Evolutionary conservation across 2,888 invertebrate genomes (phyloP), one percentile per base, ranked within the genome.

Genomic region (Drosophila diplacantha): DNA sequence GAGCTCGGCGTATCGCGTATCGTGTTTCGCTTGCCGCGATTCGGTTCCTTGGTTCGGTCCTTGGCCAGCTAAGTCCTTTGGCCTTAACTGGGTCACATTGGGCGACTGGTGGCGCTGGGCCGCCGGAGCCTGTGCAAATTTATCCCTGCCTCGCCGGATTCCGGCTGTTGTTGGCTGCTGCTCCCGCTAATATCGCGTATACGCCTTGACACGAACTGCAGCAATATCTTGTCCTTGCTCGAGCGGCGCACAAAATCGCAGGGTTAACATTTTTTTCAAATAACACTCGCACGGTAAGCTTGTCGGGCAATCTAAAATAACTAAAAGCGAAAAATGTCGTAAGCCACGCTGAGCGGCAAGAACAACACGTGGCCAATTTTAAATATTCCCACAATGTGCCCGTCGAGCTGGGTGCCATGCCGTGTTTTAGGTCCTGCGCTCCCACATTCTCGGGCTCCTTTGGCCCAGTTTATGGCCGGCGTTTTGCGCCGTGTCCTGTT

Each of bases 1-100:
- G 37, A 50, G 46, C 9, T 35, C 14, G 16, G 50, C 32, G 35
- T 34, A 16, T 37, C 24, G 64, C 52, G 65, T 43, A 29, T 31
- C 37, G 37, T 35, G 29, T 26, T 44, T n/a, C 24, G 49, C 34
- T 12, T 44, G 8, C 31, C 46, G 52, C 58, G 61, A 37, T 59
- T 56, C 53, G 65, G 35, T 38, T 65, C 37, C 61, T 65, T 62
- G 67, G 39, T 35, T 56, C 50, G 50, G 50, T 34, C 65, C 60
- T 63, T 49, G 63, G 63, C 39, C 60, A 63, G 63, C 60, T 61
- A 71, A 75, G 64, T 69, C 63, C 71, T 59, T 59, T 58, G 60
- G 60, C 51, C 50, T 76, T 69, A 80, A 79, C 69, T 84, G 74
- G 84, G 83, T 80, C 79, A 79, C 79, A 79, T 82, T 53, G 66